phyloP scores from a whole-genome alignment of 2,113 vertebrate genomes.

The Saccopteryx bilineata region DNA sequence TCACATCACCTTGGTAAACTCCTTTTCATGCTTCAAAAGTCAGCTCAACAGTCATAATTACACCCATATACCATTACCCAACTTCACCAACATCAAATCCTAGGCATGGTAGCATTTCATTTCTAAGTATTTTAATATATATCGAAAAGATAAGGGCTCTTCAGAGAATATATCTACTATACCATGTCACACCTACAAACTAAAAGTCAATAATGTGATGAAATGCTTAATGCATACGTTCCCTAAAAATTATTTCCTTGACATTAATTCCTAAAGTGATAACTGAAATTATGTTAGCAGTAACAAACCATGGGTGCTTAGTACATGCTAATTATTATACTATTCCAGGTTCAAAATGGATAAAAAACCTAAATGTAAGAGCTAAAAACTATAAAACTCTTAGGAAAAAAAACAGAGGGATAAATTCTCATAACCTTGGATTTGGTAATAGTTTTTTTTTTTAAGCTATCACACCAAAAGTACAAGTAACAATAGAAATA shows the following conservation, averaged over 20 bases:
- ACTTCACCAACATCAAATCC: neutral
- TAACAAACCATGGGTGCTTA: neutral
- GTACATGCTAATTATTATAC: neutral
- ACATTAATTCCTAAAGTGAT: neutral
- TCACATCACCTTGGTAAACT: neutral
- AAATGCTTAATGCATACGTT: neutral
- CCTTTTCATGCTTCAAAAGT: neutral
- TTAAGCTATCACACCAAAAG: neutral
- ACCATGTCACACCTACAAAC: neutral
- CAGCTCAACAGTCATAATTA: neutral
- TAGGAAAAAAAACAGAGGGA: neutral
- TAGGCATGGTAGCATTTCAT: neutral
- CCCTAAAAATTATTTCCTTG: neutral
- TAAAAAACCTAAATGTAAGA: neutral
- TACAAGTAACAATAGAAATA: neutral
- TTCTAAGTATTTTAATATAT: neutral
- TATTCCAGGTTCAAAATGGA: neutral
- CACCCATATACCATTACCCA: neutral
- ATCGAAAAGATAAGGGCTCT: neutral
- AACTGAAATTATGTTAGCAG: neutral
- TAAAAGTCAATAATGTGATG: neutral
- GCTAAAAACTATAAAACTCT: neutral
- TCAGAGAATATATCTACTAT: neutral
- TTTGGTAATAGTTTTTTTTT: neutral
- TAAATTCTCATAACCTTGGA: neutral